Conservation (phyloP, 2,888 invertebrate species). For the Tridacna gigas region DNA sequence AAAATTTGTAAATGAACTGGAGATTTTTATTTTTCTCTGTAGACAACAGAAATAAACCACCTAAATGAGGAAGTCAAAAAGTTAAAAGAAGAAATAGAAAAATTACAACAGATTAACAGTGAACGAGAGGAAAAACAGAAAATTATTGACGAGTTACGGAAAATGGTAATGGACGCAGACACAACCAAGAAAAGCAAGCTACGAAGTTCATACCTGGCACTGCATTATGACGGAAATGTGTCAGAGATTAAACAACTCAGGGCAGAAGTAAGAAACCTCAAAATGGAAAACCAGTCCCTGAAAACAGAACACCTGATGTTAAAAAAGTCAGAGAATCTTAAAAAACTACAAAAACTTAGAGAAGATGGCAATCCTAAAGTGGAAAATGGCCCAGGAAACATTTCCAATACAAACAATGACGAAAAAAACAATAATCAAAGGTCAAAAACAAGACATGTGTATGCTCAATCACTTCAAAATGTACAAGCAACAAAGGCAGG, state of each 20-base stretch:
- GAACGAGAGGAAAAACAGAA: constrained; percentile 64
- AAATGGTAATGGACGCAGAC: constrained; percentile 63
- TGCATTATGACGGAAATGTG: constrained; percentile 50
- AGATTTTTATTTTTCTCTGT: constrained; percentile 23
- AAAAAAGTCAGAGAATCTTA: constrained; percentile 63
- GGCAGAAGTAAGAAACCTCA: constrained; percentile 53
- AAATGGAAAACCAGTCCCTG: constrained; percentile 56
- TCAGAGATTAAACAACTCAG: constrained; percentile 56
- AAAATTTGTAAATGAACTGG: no score
- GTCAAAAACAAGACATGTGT: constrained; percentile 19
- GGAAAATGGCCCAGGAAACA: neutral
- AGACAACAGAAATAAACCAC: constrained; percentile 58
- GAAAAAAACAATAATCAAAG: neutral
- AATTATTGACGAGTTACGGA: constrained; percentile 62
- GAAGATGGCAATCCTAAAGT: constrained; percentile 36
- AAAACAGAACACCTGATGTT: constrained; percentile 60
- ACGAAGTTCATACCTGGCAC: constrained; percentile 51
- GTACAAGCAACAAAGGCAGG: neutral
- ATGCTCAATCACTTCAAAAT: constrained; percentile 16
- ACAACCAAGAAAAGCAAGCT: constrained; percentile 58
- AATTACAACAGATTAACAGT: constrained; percentile 48
- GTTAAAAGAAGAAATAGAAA: constrained; percentile 58
- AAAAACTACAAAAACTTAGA: constrained; percentile 57
- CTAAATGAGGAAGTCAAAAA: constrained; percentile 54
- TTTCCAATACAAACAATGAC: neutral